phyloP scores from a whole-genome alignment of 2,113 vertebrate genomes.

The Psettodes erumei region DNA sequence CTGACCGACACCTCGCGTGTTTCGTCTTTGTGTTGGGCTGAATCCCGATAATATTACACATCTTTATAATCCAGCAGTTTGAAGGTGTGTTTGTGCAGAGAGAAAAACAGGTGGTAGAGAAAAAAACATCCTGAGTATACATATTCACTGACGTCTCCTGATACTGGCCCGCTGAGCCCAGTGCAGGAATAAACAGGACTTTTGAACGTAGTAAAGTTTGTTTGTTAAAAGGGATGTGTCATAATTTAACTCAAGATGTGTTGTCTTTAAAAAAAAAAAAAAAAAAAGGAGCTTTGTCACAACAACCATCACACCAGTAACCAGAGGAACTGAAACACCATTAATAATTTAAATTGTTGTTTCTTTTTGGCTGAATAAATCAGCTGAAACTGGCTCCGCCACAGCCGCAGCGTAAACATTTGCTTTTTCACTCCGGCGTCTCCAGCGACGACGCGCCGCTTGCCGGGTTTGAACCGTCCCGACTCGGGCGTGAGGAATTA shows the following conservation, averaged over 20 bases:
- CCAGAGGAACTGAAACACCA: neutral
- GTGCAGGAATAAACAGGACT: too few species aligned
- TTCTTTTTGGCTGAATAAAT: neutral
- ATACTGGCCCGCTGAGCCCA: too few species aligned
- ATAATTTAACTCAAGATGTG: too few species aligned
- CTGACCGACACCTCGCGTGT: too few species aligned
- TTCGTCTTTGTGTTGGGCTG: too few species aligned
- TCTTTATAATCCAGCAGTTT: too few species aligned
- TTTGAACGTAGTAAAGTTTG: neutral
- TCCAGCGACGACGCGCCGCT: neutral
- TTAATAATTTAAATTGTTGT: neutral
- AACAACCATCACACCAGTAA: neutral
- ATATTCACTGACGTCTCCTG: too few species aligned
- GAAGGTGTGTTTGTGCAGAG: too few species aligned
- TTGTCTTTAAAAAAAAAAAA: too few species aligned
- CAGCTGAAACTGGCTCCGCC: neutral
- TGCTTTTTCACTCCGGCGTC: neutral
- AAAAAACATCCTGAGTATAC: too few species aligned
- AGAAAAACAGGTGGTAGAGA: too few species aligned
- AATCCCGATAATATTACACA: too few species aligned
- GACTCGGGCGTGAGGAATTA: constrained; percentile 16
- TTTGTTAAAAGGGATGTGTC: neutral
- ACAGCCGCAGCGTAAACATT: constrained; percentile 2
- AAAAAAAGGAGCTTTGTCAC: neutral
- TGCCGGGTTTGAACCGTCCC: constrained; percentile 19